Conservation (phyloP, 2,888 invertebrate genomes). For the Drosophila borealis region DNA sequence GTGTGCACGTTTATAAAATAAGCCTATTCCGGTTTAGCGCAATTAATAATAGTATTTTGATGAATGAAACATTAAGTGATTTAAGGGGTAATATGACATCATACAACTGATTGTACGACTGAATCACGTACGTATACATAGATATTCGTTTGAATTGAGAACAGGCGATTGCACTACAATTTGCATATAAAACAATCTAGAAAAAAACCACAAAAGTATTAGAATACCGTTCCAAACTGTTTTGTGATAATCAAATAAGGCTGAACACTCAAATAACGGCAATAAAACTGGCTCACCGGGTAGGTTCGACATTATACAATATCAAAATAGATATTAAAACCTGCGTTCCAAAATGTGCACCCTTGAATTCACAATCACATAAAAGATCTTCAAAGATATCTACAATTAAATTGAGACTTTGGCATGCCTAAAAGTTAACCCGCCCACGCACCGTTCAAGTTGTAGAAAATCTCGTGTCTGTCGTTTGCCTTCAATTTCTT, state of each 20-base stretch:
- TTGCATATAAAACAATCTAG: no score
- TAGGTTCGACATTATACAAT: no score
- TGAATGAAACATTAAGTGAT: background rate
- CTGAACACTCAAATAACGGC: no score
- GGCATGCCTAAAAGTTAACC: background rate
- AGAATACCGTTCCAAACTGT: no score
- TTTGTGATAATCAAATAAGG: no score
- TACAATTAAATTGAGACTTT: background rate
- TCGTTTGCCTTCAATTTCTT: constrained; percentile 88
- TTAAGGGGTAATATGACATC: constrained; percentile 11
- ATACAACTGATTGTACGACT: background rate
- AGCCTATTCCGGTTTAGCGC: no score
- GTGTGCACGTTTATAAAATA: no score
- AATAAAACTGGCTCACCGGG: no score
- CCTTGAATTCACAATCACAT: background rate
- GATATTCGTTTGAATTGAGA: background rate
- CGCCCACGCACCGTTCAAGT: constrained; percentile 80
- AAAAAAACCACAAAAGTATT: background rate
- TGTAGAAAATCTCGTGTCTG: constrained; percentile 82
- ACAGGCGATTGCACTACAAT: no score
- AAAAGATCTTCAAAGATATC: background rate
- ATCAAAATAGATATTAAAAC: no score
- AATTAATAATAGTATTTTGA: no score
- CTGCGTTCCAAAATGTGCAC: no score
- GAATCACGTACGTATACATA: background rate